Base-by-base conservation (phyloP, 2,888 invertebrate species). In the Sympetrum striolatum region DNA sequence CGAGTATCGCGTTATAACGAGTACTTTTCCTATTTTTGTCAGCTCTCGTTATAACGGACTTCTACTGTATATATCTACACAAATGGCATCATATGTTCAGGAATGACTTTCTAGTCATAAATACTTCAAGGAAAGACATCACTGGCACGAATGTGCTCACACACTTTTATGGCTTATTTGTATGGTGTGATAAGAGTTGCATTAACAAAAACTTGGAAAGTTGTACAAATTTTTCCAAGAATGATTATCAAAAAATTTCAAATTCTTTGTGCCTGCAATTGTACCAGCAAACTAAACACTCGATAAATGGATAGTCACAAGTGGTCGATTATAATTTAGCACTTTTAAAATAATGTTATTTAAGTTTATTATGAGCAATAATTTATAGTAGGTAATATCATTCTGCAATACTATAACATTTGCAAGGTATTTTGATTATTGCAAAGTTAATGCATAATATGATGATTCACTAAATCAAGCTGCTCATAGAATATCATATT, bases 131-230 rank as follows among this genome's bases (percentile, higher is more conserved):
- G 73, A 73, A 73, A 37, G 64, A 86, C 39, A 60, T 86, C n/a
- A 15, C 60, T 86, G 64, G 86, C 86, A 86, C 60, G 10, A 37
- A 60, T 86, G 86, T 86, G 86, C 86, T 60, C 73, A 25, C 73
- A 73, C 25, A 31, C 15, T 10, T 22, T 37, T 86, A 10, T 86
- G 15, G 37, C 10, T 31, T 86, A 64, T 60, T 64, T 82, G 60
- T 86, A 86, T 31, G 37, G 8, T 15, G 60, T 86, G 12, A 60
- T n/a, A 37, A 35, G 37, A 86, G n/a, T 60, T n/a, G 10, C 37
- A n/a, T n/a, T 53, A 35, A 82, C 39, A 86, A 86, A 86, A 37
- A 60, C 35, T 86, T 60, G 86, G 64, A 86, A 64, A 53, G 18
- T 53, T 86, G 86, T 64, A 86, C 35, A 60, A 86, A 86, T 86